Percentiles rank a stretch among this genome's conserved stretches.
Evolutionary conservation across 2,888 invertebrate genomes (phyloP).

Genomic region (Andricus curvator): DNA sequence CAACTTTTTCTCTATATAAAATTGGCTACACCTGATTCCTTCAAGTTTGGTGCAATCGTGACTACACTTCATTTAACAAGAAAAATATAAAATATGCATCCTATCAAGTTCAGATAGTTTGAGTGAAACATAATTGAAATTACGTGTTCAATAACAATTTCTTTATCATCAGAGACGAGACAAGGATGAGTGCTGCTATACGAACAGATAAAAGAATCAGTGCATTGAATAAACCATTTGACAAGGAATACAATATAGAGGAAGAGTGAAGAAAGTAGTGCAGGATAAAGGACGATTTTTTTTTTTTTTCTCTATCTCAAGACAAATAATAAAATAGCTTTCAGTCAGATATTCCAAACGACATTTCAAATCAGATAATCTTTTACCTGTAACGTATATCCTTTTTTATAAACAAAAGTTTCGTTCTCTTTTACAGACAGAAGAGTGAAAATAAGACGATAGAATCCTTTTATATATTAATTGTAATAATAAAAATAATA

Average conservation of each 20-base stretch:
- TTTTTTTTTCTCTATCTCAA: not conserved
- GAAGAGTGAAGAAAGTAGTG: not conserved
- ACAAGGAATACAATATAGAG: conserved; percentile 4
- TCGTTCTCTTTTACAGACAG: too few species aligned
- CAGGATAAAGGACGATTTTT: not conserved
- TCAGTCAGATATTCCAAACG: too few species aligned
- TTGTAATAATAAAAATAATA: too few species aligned
- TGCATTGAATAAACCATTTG: conserved; percentile 25
- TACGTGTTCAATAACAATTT: conserved; percentile 7
- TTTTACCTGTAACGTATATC: too few species aligned
- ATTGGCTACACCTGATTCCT: not conserved
- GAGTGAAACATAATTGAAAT: not conserved
- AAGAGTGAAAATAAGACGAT: too few species aligned
- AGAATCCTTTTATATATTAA: too few species aligned
- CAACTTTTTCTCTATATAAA: too few species aligned
- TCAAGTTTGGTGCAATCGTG: not conserved
- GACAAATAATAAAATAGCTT: too few species aligned
- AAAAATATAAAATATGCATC: not conserved
- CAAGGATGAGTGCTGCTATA: not conserved
- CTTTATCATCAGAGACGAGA: conserved; percentile 1
- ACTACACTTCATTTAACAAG: too few species aligned
- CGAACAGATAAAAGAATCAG: not conserved
- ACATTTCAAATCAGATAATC: too few species aligned
- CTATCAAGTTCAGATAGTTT: not conserved
- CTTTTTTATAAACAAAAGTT: too few species aligned